Base-by-base conservation (phyloP, 1,140 invertebrate genomes). In the Drosophila guanche region DNA sequence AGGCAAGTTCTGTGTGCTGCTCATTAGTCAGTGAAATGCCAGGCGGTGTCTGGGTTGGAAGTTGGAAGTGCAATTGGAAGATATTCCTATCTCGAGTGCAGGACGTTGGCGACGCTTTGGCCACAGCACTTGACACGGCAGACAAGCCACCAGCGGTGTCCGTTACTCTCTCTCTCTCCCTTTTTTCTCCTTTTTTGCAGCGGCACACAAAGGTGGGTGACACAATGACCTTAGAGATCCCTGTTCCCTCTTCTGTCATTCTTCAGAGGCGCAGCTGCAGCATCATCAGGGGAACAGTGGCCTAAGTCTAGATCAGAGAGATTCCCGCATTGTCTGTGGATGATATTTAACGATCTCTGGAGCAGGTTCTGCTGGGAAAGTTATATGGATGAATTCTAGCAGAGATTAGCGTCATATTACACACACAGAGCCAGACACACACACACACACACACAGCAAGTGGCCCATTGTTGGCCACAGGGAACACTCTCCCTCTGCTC, bases 391-490 rank as follows among this genome's bases (percentile, higher is more conserved):
- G 42, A 23, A 84, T 81, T 88, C 68, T 75, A 47, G 57, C 76
- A 51, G 57, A 80, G 80, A 86, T 85, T 76, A 86, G 81, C 65
- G 76, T 85, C 80, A 76, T 86, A 70, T 85, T 85, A 86, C 80
- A 66, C 80, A 66, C 16, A 20, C 16, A 20, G 16, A 20, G 16
- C 0, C 16, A 20, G 16, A 20, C 16, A 20, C 16, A 20, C 58
- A 76, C 76, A 86, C 16, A 20, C 0, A 20, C 16, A 20, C 16
- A 20, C 58, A 76, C 76, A 86, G 81, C 81, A 77, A 86, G 81
- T 80, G 80, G 63, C 47, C 71, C 55, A 46, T 74, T 52, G 43
- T 59, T 53, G 58, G 48, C 43, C 53, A 48, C 27, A 57, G 55
- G 27, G 63, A 42, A 75, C 66, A 58, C 61, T 55, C 43, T 56